Percentiles rank a stretch among this genome's conserved stretches.
Conservation (phyloP, 2,797 vertebrate genomes). For the Enteromius treurensis region DNA sequence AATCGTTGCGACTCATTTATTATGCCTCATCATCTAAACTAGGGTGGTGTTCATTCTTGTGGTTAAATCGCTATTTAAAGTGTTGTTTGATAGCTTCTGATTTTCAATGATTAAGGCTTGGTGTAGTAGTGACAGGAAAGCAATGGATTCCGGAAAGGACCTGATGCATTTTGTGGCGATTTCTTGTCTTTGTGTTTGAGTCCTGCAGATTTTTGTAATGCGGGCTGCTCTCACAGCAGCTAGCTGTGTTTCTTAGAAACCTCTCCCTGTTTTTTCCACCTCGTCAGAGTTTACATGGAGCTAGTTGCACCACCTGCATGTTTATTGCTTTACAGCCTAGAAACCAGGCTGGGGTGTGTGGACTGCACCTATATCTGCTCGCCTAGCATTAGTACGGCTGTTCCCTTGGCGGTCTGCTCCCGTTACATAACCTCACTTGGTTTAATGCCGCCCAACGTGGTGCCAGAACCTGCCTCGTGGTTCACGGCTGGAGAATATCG, state of each 20-base stretch:
- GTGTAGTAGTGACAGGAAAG: not conserved
- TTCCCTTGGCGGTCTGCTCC: not conserved
- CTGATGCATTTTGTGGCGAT: not conserved
- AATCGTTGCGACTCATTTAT: not conserved
- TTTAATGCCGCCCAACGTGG: not conserved
- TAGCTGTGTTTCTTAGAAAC: not conserved
- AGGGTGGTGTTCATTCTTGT: not conserved
- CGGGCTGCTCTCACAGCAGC: not conserved
- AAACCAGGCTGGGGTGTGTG: not conserved
- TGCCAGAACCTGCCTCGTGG: not conserved
- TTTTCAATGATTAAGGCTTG: not conserved
- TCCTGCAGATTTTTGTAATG: not conserved
- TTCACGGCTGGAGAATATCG: not conserved
- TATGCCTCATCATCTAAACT: not conserved
- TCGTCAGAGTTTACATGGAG: conserved; percentile 2
- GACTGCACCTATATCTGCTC: conserved; percentile 5
- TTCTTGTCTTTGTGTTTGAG: not conserved
- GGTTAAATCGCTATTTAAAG: not conserved
- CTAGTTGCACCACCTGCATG: conserved; percentile 9
- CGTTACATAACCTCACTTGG: not conserved
- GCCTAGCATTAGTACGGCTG: not conserved
- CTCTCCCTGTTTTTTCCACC: conserved; percentile 14
- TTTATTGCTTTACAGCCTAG: conserved; percentile 22
- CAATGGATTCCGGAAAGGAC: not conserved
- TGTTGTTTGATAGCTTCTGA: not conserved